Evolutionary conservation across 1,140 invertebrate species (phyloP).

Genomic region (Telenomus remus): DNA sequence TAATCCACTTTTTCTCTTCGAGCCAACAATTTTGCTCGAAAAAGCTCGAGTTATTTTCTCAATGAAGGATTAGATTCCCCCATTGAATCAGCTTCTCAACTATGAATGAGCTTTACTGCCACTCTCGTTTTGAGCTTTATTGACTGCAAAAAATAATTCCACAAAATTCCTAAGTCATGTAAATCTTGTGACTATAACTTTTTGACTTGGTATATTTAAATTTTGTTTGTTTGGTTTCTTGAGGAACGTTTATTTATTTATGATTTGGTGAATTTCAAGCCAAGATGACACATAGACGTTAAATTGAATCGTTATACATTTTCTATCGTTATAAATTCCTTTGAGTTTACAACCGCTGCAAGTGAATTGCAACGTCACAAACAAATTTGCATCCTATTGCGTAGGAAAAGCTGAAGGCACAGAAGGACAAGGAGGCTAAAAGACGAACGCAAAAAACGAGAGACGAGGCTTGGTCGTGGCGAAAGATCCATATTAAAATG

Average conservation of each 20-base stretch:
- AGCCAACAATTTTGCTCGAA: slow-evolving; percentile 6
- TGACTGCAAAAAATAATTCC: too few species aligned
- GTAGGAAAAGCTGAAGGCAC: slow-evolving; percentile 24
- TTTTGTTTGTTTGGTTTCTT: too few species aligned
- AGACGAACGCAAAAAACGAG: slow-evolving; percentile 32
- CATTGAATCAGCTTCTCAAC: background rate
- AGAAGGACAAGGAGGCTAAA: slow-evolving; percentile 25
- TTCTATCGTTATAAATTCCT: slow-evolving; percentile 32
- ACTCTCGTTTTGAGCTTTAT: too few species aligned
- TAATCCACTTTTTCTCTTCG: slow-evolving; percentile 4
- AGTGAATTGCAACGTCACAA: slow-evolving; percentile 40
- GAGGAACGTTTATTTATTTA: slow-evolving; percentile 2
- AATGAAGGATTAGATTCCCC: slow-evolving; percentile 7
- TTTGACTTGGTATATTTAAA: too few species aligned
- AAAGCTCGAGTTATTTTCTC: slow-evolving; percentile 6
- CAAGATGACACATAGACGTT: slow-evolving; percentile 17
- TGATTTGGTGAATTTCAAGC: too few species aligned
- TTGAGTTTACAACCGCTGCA: slow-evolving; percentile 36
- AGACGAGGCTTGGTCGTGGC: slow-evolving; percentile 31
- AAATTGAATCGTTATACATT: slow-evolving; percentile 40
- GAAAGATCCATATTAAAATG: slow-evolving; percentile 40
- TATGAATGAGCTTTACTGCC: too few species aligned
- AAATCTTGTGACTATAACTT: too few species aligned
- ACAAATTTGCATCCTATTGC: slow-evolving; percentile 55
- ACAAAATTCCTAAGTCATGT: too few species aligned